These are phyloP conservation scores for Tetramorium bicarinatum DNA, from an alignment of 2,888 invertebrate genomes.

Conservation along the genomic window DNA sequence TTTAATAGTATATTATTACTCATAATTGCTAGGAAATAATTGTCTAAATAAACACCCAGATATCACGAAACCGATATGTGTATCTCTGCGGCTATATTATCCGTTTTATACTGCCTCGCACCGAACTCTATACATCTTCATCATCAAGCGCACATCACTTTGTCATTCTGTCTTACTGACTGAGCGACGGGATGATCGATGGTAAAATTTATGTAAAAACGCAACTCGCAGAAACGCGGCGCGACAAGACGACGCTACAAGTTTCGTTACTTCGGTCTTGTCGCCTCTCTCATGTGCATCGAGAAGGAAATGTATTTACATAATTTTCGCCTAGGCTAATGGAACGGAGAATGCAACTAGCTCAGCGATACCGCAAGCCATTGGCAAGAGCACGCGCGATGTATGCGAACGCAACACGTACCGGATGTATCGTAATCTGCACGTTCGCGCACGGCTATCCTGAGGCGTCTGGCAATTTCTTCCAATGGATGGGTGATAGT, in stretches of 20 bases:
- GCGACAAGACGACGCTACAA: constrained; percentile 24
- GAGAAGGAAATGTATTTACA: constrained; percentile 55
- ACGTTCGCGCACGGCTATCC: constrained; percentile 36
- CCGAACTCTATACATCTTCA: background rate
- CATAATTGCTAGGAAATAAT: background rate
- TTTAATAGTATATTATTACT: constrained; percentile 17
- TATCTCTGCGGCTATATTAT: background rate
- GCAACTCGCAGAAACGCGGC: background rate
- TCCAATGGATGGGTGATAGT: constrained; percentile 37
- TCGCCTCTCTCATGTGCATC: background rate
- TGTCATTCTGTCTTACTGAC: background rate
- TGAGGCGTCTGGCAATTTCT: constrained; percentile 45
- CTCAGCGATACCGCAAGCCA: constrained; percentile 16
- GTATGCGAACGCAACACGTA: constrained; percentile 51
- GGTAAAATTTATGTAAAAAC: constrained; percentile 34
- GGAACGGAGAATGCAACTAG: constrained; percentile 1
- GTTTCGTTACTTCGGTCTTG: constrained; percentile 35
- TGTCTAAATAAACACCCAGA: background rate
- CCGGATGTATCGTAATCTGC: constrained; percentile 60
- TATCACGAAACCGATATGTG: background rate
- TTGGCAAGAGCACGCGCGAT: constrained; percentile 33
- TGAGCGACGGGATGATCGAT: constrained; percentile 11
- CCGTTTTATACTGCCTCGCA: background rate
- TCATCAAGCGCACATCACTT: background rate
- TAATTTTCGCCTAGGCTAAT: constrained; percentile 58